Conservation (phyloP, 2,113 vertebrate species). For the Panthera uncia region DNA sequence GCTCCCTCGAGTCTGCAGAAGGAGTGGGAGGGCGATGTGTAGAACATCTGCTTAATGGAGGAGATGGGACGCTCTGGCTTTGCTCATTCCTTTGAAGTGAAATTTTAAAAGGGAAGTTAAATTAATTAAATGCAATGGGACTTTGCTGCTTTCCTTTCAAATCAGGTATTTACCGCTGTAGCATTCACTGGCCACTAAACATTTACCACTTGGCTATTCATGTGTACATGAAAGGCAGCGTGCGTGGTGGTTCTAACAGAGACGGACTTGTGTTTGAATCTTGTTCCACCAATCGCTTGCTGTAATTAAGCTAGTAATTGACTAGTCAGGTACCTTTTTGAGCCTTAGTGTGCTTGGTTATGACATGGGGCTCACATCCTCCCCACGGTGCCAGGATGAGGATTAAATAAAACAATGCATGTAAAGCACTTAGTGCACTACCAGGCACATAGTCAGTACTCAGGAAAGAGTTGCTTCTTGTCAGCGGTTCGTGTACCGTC, state of each 20-base stretch:
- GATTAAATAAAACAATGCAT: neutral
- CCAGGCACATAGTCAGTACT: neutral
- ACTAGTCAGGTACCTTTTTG: neutral
- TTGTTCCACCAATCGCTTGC: neutral
- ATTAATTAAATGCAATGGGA: neutral
- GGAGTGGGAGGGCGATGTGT: neutral
- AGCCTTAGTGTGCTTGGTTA: neutral
- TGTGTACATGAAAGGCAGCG: fast-evolving
- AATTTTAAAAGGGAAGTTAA: conserved; percentile 39
- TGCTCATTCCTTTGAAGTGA: neutral
- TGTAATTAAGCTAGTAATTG: neutral
- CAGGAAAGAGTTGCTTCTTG: neutral
- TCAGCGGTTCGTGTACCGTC: neutral
- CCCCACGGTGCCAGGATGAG: neutral
- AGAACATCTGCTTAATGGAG: neutral
- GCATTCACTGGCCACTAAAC: neutral
- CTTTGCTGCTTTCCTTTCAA: neutral
- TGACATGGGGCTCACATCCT: neutral
- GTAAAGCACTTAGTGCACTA: neutral
- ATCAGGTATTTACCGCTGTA: neutral
- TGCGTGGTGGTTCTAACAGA: too few species aligned
- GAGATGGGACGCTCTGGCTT: neutral
- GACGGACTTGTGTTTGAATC: neutral
- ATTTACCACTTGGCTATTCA: neutral
- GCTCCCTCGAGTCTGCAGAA: neutral